phyloP scores from a whole-genome alignment of 1,140 invertebrate species.

The Solenopsis fugax region DNA sequence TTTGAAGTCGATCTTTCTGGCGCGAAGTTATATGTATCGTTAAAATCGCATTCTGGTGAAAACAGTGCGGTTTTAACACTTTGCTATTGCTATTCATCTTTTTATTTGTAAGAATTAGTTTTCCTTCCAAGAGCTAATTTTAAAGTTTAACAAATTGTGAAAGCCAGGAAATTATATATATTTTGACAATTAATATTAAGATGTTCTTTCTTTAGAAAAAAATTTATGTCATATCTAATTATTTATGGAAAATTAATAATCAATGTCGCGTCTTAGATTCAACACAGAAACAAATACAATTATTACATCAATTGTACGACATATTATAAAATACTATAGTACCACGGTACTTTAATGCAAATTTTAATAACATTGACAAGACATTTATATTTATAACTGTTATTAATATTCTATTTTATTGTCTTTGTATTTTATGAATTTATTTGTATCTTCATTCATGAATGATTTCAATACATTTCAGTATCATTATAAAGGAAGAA shows the following conservation, averaged over 20 bases:
- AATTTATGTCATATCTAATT: neutral
- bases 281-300: neutral
- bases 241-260: neutral
- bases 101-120: neutral
- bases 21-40: neutral
- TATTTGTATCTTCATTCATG: neutral
- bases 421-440: neutral
- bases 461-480: neutral
- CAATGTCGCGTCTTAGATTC: neutral
- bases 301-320: slow-evolving; percentile 22
- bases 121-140: neutral
- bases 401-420: neutral
- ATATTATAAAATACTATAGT: neutral
- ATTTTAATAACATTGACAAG: neutral
- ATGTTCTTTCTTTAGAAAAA: neutral
- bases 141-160: neutral
- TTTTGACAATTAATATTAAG: neutral
- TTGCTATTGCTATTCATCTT: neutral
- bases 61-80: neutral
- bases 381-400: neutral
- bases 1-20: neutral
- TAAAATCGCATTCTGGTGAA: neutral
- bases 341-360: neutral
- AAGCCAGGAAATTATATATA: neutral
- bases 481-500: neutral